These are phyloP conservation scores for Chelon labrosus DNA, from an alignment of 2,797 vertebrate genomes.

Conservation along the genomic window DNA sequence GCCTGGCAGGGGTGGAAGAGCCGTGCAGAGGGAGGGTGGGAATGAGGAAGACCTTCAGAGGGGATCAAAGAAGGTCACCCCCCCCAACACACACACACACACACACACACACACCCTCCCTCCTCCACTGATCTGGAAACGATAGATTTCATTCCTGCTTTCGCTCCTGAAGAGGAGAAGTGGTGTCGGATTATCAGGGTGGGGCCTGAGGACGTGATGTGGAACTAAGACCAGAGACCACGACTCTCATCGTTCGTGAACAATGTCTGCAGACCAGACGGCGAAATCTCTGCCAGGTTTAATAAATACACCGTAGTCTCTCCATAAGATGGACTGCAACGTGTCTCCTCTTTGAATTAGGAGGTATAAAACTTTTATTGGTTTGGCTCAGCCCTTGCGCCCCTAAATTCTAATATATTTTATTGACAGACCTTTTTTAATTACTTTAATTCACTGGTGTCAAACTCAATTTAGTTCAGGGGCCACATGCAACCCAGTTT, in stretches of 20 bases:
- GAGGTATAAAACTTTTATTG: neutral
- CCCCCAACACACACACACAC: too few species aligned
- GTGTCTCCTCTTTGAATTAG: neutral
- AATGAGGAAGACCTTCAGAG: conserved; percentile 67
- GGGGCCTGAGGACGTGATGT: conserved; percentile 55
- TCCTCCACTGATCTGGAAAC: conserved; percentile 78
- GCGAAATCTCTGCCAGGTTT: neutral
- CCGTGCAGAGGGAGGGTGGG: conserved; percentile 43
- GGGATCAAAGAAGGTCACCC: conserved; percentile 79
- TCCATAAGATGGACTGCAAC: neutral
- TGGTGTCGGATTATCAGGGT: conserved; percentile 65
- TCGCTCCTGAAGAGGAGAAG: conserved; percentile 65
- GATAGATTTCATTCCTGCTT: conserved; percentile 79
- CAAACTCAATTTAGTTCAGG: too few species aligned
- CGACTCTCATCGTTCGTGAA: conserved; percentile 30
- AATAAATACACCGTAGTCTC: neutral
- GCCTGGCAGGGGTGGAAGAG: conserved; percentile 75
- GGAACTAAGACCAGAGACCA: conserved; percentile 58
- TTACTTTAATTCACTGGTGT: too few species aligned
- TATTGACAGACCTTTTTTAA: too few species aligned
- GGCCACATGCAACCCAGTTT: too few species aligned
- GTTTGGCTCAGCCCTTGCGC: neutral
- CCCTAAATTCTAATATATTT: neutral
- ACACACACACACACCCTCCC: conserved; percentile 28
- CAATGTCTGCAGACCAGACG: conserved; percentile 8